Evolutionary conservation across 2,113 vertebrate genomes (phyloP).

Genomic region (Mormyrus iriodes): DNA sequence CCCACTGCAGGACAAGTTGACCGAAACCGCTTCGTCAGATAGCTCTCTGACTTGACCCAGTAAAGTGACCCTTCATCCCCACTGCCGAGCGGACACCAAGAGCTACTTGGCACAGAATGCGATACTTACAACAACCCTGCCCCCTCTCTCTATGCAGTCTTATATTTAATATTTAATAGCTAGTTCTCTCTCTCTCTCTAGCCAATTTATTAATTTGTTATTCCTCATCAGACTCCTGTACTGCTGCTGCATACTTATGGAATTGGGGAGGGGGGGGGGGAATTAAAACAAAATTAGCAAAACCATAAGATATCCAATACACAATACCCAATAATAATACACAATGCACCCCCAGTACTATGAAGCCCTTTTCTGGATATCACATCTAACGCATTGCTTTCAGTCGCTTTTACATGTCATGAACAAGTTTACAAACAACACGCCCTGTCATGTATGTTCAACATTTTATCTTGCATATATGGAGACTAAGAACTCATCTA

Average conservation of each 20-base stretch:
- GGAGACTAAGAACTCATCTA: neutral
- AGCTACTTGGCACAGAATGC: neutral
- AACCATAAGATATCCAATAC: neutral
- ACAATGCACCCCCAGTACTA: neutral
- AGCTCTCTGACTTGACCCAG: neutral
- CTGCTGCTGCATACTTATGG: neutral
- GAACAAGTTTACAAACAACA: neutral
- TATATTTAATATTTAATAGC: too few species aligned
- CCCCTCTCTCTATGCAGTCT: too few species aligned
- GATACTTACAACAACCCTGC: neutral
- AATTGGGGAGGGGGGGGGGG: neutral
- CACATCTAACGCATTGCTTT: neutral
- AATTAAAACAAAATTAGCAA: neutral
- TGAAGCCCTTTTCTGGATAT: conserved; percentile 7
- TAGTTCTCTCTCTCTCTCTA: neutral
- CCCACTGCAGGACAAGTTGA: neutral
- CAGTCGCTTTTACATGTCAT: conserved; percentile 5
- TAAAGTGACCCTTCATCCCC: neutral
- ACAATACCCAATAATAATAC: neutral
- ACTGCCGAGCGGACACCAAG: neutral
- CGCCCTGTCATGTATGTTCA: neutral
- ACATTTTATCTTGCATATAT: neutral
- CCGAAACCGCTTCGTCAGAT: neutral
- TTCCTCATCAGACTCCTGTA: neutral
- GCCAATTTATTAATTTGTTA: neutral